phyloP scores from a whole-genome alignment of 2,888 invertebrate species.

The Myopa tessellatipennis region DNA sequence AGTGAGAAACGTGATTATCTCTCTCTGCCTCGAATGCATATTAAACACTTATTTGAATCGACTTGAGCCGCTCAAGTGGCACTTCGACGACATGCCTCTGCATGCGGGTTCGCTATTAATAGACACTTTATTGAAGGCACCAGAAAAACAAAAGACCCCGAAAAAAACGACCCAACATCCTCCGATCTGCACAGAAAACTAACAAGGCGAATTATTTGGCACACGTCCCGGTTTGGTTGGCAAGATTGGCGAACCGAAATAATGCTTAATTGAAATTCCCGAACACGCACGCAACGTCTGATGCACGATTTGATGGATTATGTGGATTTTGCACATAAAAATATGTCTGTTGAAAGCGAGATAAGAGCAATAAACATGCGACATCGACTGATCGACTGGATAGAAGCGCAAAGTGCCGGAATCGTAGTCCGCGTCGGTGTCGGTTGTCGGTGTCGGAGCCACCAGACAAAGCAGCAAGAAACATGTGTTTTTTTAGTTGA shows the following conservation, averaged over 20 bases:
- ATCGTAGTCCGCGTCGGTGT: neutral
- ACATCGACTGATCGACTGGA: neutral
- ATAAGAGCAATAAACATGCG: slow-evolving; percentile 22
- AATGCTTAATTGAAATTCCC: slow-evolving; percentile 63
- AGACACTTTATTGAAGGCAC: slow-evolving; percentile 8
- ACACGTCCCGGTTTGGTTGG: slow-evolving; percentile 38
- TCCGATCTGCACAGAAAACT: neutral
- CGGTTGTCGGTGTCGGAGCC: neutral
- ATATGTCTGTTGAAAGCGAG: neutral
- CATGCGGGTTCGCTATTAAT: slow-evolving; percentile 36
- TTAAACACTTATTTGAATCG: neutral
- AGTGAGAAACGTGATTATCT: neutral
- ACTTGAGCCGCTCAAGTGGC: slow-evolving; percentile 1
- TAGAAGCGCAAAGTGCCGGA: neutral
- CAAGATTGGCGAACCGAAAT: slow-evolving; percentile 19
- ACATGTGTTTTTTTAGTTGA: slow-evolving; percentile 38
- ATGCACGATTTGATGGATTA: slow-evolving; percentile 62
- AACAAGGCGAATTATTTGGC: slow-evolving; percentile 31
- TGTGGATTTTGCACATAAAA: slow-evolving; percentile 64
- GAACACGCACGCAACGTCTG: slow-evolving; percentile 62
- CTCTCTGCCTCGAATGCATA: neutral
- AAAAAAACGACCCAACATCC: slow-evolving; percentile 9
- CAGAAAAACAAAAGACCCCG: neutral
- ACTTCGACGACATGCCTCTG: slow-evolving; percentile 16
- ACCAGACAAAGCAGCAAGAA: neutral